phyloP scores from a whole-genome alignment of 2,888 invertebrate species.

The Trissolcus brochymenae region DNA sequence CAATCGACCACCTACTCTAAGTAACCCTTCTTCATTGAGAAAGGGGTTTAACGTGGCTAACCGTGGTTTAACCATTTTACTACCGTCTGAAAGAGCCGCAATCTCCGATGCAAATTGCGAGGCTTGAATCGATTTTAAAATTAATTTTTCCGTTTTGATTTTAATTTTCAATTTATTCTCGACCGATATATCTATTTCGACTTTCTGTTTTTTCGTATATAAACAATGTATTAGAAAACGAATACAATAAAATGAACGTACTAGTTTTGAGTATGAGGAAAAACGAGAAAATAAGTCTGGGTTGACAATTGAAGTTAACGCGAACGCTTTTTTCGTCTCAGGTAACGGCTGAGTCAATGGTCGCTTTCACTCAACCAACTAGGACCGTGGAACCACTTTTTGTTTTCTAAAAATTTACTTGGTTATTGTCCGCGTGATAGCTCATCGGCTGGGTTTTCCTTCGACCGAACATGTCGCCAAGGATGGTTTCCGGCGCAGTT shows the following conservation, averaged over 20 bases:
- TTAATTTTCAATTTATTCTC: neutral
- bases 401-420: conserved; percentile 43
- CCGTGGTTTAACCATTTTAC: conserved; percentile 15
- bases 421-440: conserved; percentile 55
- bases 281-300: no score
- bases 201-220: neutral
- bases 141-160: neutral
- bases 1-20: conserved; percentile 63
- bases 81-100: neutral
- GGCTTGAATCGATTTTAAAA: conserved; percentile 2
- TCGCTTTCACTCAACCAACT: conserved; percentile 29
- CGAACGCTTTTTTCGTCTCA: neutral
- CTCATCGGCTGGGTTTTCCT: conserved; percentile 56
- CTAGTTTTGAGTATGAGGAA: no score
- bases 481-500: neutral
- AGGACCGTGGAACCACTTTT: conserved; percentile 45
- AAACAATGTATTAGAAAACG: neutral
- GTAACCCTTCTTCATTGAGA: conserved; percentile 45
- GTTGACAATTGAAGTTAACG: no score
- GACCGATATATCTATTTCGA: neutral
- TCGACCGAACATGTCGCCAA: neutral
- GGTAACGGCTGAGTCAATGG: neutral
- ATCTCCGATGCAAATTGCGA: conserved; percentile 3
- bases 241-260: no score
- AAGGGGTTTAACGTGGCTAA: conserved; percentile 57